These are phyloP conservation scores for Anthophora plumipes DNA, from an alignment of 2,888 invertebrate genomes.

Conservation along the genomic window DNA sequence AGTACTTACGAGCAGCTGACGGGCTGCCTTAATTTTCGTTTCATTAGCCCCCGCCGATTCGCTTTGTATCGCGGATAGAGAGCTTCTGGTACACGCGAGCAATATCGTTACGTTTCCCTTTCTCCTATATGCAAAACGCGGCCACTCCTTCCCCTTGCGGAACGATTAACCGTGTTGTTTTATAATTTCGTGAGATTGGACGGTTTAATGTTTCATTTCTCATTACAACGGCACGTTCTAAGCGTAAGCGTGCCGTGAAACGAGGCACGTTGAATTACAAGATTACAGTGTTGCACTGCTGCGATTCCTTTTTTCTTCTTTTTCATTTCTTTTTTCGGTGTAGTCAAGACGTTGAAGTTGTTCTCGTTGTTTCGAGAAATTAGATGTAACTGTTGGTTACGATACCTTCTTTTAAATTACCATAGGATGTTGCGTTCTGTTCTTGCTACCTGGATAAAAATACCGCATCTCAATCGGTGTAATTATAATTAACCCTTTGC, in stretches of 20 bases:
- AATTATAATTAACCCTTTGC: too few relatives aligned
- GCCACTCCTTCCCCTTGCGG: not conserved
- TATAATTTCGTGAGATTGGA: conserved; percentile 42
- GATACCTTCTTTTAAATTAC: not conserved
- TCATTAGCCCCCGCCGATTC: conserved; percentile 70
- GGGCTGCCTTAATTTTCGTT: conserved; percentile 74
- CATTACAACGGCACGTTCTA: not conserved
- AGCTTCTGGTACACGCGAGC: not conserved
- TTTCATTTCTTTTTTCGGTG: not conserved
- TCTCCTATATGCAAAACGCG: conserved; percentile 19
- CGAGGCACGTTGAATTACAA: not conserved
- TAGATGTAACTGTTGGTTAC: not conserved
- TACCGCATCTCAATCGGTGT: too few relatives aligned
- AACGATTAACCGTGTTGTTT: conserved; percentile 41
- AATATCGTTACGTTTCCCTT: not conserved
- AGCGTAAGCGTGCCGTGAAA: not conserved
- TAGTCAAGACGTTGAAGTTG: not conserved
- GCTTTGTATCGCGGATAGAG: conserved; percentile 45
- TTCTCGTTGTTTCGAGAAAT: not conserved
- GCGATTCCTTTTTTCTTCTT: not conserved
- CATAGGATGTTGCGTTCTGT: too few relatives aligned
- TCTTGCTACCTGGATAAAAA: too few relatives aligned
- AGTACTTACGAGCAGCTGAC: conserved; percentile 74
- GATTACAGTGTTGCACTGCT: not conserved
- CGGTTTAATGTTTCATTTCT: conserved; percentile 45